These are phyloP conservation scores for Phyllostomus discolor DNA, from an alignment of 2,113 vertebrate species.

Conservation along the genomic window DNA sequence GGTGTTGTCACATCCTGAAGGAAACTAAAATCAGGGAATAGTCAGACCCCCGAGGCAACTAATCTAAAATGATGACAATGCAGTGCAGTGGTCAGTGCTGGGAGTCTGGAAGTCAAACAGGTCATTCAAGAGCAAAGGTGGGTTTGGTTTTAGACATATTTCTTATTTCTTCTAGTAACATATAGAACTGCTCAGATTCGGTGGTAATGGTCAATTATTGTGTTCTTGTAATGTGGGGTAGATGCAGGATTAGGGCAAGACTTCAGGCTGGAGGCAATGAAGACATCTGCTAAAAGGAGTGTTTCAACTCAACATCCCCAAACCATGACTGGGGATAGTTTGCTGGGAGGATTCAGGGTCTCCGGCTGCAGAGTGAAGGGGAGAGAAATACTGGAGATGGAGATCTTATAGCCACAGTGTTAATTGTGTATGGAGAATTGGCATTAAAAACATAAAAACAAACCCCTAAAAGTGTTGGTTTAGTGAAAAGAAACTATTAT, in stretches of 20 bases:
- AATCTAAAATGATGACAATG: not conserved
- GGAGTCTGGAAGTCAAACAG: not conserved
- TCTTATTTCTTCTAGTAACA: not conserved
- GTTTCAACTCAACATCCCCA: not conserved
- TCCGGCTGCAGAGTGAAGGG: accelerated
- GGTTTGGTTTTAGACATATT: not conserved
- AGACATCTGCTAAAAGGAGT: accelerated
- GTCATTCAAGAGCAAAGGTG: not conserved
- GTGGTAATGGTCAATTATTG: accelerated
- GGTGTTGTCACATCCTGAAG: not conserved
- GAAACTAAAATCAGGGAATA: not conserved
- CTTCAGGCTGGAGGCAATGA: not conserved
- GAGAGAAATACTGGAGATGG: accelerated
- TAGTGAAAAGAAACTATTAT: not conserved
- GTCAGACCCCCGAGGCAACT: not conserved
- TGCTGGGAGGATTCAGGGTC: accelerated
- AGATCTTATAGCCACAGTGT: too few relatives aligned
- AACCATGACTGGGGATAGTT: accelerated
- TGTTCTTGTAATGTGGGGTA: accelerated
- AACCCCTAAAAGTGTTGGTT: accelerated
- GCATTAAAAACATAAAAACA: not conserved
- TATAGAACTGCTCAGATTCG: too few relatives aligned
- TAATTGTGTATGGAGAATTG: accelerated
- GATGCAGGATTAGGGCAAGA: not conserved
- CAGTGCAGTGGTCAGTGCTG: too few relatives aligned